Evolutionary conservation across 2,797 vertebrate genomes (phyloP).

Genomic region (Myotis planiceps): DNA sequence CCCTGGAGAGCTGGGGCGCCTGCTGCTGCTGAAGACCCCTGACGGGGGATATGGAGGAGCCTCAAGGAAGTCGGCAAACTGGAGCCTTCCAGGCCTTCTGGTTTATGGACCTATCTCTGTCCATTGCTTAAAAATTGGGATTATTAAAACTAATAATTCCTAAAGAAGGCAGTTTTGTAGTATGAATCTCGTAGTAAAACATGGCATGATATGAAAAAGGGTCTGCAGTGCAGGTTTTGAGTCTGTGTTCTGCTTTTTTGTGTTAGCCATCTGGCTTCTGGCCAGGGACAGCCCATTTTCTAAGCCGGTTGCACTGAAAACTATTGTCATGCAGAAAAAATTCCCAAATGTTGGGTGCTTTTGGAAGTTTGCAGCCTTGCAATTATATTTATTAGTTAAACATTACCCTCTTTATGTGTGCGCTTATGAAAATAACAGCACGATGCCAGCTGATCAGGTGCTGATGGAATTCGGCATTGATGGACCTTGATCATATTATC

Average conservation of each 20-base stretch:
- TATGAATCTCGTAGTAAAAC: neutral
- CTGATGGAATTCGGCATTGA: neutral
- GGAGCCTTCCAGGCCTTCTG: neutral
- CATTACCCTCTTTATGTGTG: neutral
- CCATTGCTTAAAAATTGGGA: neutral
- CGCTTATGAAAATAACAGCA: neutral
- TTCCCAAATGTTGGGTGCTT: conserved; percentile 29
- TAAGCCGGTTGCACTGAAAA: conserved; percentile 60
- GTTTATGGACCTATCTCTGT: neutral
- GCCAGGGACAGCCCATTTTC: conserved; percentile 26
- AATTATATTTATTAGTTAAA: neutral
- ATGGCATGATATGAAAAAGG: neutral
- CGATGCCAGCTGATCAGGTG: neutral
- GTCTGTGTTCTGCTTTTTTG: neutral
- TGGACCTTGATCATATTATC: neutral
- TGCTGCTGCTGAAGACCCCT: neutral
- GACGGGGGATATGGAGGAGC: rapidly evolving
- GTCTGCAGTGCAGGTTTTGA: neutral
- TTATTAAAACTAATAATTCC: neutral
- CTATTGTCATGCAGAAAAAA: conserved; percentile 63
- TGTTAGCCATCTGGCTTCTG: neutral
- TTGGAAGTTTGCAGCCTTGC: neutral
- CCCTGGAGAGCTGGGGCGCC: neutral
- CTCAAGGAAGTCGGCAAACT: neutral
- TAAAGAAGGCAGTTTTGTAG: neutral